These are phyloP conservation scores for Thalassaphorura encarpata DNA, from an alignment of 1,140 invertebrate species.

Conservation along the genomic window DNA sequence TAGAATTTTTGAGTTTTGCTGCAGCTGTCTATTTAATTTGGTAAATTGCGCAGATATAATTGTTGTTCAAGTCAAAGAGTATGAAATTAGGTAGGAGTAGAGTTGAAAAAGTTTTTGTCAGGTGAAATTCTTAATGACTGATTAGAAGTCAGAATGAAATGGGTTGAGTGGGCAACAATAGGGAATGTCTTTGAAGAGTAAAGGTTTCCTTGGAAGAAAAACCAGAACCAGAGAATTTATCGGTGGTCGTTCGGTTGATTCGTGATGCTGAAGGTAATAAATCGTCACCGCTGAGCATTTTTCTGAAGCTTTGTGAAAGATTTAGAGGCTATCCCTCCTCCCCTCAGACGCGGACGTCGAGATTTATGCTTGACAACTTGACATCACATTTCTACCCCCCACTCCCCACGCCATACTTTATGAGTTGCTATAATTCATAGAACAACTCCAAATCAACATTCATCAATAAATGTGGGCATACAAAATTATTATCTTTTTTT, in stretches of 20 bases:
- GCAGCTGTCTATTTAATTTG: no score
- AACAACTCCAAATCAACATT: conserved; percentile 20
- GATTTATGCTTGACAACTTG: conserved; percentile 31
- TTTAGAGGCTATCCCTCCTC: conserved; percentile 20
- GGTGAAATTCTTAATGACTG: no score
- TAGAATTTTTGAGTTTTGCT: no score
- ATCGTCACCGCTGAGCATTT: conserved; percentile 28
- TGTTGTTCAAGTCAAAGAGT: no score
- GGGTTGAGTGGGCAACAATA: no score
- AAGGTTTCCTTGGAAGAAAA: conserved; percentile 7
- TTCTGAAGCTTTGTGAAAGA: conserved; percentile 31
- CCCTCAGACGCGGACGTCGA: conserved; percentile 26
- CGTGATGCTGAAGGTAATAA: conserved; percentile 32
- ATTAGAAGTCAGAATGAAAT: no score
- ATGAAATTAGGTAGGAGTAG: no score
- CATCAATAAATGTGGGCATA: conserved; percentile 25
- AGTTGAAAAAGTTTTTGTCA: no score
- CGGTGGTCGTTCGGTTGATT: conserved; percentile 29
- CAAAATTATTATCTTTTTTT: conserved; percentile 14
- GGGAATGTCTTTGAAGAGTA: no score
- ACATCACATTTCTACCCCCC: conserved; percentile 14
- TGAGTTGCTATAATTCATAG: conserved; percentile 20
- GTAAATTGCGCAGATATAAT: no score
- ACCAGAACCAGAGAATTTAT: conserved; percentile 29
- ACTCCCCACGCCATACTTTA: conserved; percentile 20